Conservation (phyloP, 2,888 invertebrate species). For the Plagodis pulveraria region DNA sequence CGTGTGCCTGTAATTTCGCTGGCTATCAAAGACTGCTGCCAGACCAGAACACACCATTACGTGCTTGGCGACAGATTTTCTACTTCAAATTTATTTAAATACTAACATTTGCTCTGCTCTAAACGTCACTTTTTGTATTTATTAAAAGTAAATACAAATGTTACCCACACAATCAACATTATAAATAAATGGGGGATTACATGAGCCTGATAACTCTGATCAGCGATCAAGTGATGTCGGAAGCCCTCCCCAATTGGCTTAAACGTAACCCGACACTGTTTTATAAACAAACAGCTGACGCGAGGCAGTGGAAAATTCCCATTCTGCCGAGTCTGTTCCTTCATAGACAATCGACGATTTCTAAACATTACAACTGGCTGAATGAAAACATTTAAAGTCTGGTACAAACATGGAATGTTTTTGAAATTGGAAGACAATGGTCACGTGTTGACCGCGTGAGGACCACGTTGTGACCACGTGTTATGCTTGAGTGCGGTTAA, state of each 20-base stretch:
- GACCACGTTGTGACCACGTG: not conserved
- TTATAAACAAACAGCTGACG: conserved; percentile 42
- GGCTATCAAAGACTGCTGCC: too few species aligned
- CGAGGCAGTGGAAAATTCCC: conserved; percentile 40
- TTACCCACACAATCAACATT: too few species aligned
- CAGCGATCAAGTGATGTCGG: too few species aligned
- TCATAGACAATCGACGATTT: conserved; percentile 48
- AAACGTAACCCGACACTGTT: conserved; percentile 39
- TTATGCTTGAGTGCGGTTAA: not conserved
- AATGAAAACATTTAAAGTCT: conserved; percentile 20
- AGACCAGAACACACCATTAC: too few species aligned
- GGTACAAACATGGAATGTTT: conserved; percentile 37
- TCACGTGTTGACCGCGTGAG: conserved; percentile 1
- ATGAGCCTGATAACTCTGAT: conserved; percentile 2
- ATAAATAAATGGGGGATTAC: not conserved
- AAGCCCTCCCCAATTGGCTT: conserved; percentile 2
- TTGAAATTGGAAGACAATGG: conserved; percentile 40
- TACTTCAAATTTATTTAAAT: too few species aligned
- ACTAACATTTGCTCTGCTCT: too few species aligned
- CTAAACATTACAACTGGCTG: conserved; percentile 43
- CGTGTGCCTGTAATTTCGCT: too few species aligned
- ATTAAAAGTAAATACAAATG: too few species aligned
- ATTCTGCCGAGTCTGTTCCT: conserved; percentile 34
- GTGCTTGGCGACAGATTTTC: too few species aligned
- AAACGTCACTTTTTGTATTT: too few species aligned